Conservation (phyloP, 1,140 invertebrate genomes). For the Battus philenor region DNA sequence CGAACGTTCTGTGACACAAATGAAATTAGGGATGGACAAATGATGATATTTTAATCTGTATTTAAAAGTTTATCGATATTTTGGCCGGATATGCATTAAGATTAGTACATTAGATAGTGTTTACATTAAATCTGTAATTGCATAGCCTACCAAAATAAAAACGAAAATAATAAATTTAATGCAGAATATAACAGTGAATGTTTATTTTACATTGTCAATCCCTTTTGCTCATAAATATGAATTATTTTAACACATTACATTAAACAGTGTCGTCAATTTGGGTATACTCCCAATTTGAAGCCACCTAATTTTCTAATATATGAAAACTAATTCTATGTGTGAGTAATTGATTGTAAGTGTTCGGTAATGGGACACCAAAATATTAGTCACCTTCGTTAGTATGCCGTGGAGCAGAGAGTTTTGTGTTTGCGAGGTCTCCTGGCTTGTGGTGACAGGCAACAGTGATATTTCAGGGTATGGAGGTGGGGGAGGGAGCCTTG, state of each 20-base stretch:
- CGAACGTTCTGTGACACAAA: conserved; percentile 25
- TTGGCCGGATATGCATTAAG: neutral
- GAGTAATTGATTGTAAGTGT: conserved; percentile 4
- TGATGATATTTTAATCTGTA: neutral
- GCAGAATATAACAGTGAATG: too few relatives aligned
- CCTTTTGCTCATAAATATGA: conserved; percentile 7
- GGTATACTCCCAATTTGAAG: conserved; percentile 1
- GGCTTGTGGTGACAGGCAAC: conserved; percentile 78
- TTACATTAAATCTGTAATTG: neutral
- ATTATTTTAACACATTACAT: neutral
- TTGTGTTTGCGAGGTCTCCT: conserved; percentile 52
- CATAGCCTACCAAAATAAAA: neutral
- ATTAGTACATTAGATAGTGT: neutral
- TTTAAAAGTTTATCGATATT: neutral
- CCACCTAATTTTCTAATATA: conserved; percentile 5
- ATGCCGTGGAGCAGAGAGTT: conserved; percentile 86
- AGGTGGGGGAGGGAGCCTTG: conserved; percentile 76
- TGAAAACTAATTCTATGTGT: conserved; percentile 7
- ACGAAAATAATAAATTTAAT: neutral
- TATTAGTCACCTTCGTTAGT: conserved; percentile 78
- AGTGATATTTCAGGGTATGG: conserved; percentile 87
- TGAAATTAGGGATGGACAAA: conserved; percentile 12
- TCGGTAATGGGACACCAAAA: neutral
- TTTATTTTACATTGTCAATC: conserved; percentile 2
- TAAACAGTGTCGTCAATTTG: neutral